Conservation (phyloP, 2,888 invertebrate genomes). For the Stenoptilia bipunctidactyla region DNA sequence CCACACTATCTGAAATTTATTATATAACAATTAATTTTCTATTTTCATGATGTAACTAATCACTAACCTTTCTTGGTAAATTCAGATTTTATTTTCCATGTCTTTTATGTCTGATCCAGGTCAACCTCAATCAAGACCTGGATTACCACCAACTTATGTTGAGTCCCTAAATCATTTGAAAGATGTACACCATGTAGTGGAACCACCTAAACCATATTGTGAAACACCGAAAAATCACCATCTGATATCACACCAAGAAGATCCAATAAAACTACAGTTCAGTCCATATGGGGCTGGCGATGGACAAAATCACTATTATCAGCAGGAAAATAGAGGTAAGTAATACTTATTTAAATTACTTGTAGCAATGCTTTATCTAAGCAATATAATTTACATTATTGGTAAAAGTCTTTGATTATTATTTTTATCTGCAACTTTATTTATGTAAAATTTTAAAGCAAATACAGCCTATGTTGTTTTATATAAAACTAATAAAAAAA, state of each 20-base stretch:
- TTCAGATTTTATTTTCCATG: too few species aligned
- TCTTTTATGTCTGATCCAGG: too few species aligned
- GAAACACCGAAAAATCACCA: slow-evolving; percentile 50
- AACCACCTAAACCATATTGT: slow-evolving; percentile 43
- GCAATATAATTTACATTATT: too few species aligned
- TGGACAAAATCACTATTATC: slow-evolving; percentile 52
- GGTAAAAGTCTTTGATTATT: too few species aligned
- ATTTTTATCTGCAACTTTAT: too few species aligned
- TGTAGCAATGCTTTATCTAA: neutral
- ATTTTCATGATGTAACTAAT: too few species aligned
- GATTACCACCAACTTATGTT: slow-evolving; percentile 50
- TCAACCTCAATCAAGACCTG: slow-evolving; percentile 31
- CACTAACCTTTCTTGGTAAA: too few species aligned
- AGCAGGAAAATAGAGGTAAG: slow-evolving; percentile 48
- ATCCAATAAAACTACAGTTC: slow-evolving; percentile 36
- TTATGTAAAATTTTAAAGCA: too few species aligned
- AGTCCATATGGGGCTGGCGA: slow-evolving; percentile 56
- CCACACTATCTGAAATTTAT: too few species aligned
- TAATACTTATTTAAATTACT: neutral
- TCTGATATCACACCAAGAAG: slow-evolving; percentile 33
- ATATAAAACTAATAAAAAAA: too few species aligned
- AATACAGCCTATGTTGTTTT: too few species aligned
- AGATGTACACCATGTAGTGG: slow-evolving; percentile 35
- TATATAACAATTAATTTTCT: too few species aligned
- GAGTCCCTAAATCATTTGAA: slow-evolving; percentile 54